Conservation (phyloP, 2,888 invertebrate species). For the Agrypnus murinus region DNA sequence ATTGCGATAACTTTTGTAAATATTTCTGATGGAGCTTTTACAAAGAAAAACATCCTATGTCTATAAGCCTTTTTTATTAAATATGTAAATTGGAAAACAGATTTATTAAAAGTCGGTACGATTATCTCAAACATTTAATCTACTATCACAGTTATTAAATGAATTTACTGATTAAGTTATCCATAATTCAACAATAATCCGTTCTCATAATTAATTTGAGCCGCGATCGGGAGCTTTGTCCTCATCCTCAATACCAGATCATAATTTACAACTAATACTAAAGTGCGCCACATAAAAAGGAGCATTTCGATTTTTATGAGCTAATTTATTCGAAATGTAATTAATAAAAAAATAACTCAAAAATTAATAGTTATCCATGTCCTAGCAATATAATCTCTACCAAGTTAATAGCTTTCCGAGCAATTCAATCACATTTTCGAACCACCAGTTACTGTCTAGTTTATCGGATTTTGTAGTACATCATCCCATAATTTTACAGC, state of each 20-base stretch:
- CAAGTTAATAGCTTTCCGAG: constrained; percentile 33
- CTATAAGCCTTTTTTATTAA: constrained; percentile 10
- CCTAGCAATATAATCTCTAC: constrained; percentile 12
- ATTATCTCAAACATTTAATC: constrained; percentile 19
- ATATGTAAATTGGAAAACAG: constrained; percentile 9
- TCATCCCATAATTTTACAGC: constrained; percentile 31
- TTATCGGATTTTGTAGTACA: constrained; percentile 34
- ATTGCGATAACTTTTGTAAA: constrained; percentile 29
- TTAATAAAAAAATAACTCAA: no score
- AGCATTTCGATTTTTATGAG: constrained; percentile 9
- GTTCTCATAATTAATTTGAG: neutral
- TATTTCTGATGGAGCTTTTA: constrained; percentile 12
- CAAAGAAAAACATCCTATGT: constrained; percentile 17
- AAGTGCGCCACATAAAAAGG: constrained; percentile 4
- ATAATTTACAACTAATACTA: constrained; percentile 3
- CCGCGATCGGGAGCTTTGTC: constrained; percentile 16
- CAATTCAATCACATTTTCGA: constrained; percentile 40
- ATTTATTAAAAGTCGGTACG: constrained; percentile 31
- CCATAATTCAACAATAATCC: constrained; percentile 26
- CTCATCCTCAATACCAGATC: constrained; percentile 10
- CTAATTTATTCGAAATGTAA: neutral
- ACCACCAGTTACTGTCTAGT: constrained; percentile 33
- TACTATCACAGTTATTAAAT: constrained; percentile 23
- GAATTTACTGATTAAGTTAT: constrained; percentile 34
- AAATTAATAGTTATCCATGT: neutral